Evolutionary conservation across 2,797 vertebrate species (phyloP), one percentile per base, ranked within the genome.

Genomic region (Sitta carolinensis): DNA sequence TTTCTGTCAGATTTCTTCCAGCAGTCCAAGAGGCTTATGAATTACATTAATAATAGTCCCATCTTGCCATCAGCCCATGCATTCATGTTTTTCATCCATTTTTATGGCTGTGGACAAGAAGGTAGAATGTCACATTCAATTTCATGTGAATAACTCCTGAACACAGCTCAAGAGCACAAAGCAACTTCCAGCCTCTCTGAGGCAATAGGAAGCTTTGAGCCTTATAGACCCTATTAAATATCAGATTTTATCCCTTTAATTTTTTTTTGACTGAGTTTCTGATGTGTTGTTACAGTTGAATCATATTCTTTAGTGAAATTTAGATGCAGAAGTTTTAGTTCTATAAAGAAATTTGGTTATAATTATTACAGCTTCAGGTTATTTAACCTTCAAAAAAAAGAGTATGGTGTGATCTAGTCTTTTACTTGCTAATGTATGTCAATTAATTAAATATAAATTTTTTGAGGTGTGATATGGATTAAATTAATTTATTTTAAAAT

Each of bases 141-240:
- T 90, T 64, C 43, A 57, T 0, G 0, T 84, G 42, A 81, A 47
- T 72, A 50, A 58, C 52, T 77, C 29, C 40, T 48, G 32, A 64
- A 70, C 51, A 45, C 34, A 55, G 30, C 78, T 89, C 22, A 84
- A 77, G 70, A 84, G 36, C 18, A 20, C 57, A 79, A 87, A 70
- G 45, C n/a, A 85, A 79, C 32, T 82, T 73, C 18, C 43, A 19
- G 43, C 36, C 29, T 86, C 50, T 72, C 40, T 73, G 36, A 84
- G 57, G 34, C 50, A 45, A 25, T 5, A 79, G 29, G 11, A 87
- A 79, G 55, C 16, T 61, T 17, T 54, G n/a, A 70, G 22, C 25
- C 47, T 87, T 40, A 43, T 47, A 69, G 59, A 7, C 0, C 0
- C 7, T 18, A 30, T 30, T 22, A n/a, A 29, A 23, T 61, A n/a